Base-by-base conservation (phyloP, 2,797 vertebrate genomes). In the Muscicapa striata region DNA sequence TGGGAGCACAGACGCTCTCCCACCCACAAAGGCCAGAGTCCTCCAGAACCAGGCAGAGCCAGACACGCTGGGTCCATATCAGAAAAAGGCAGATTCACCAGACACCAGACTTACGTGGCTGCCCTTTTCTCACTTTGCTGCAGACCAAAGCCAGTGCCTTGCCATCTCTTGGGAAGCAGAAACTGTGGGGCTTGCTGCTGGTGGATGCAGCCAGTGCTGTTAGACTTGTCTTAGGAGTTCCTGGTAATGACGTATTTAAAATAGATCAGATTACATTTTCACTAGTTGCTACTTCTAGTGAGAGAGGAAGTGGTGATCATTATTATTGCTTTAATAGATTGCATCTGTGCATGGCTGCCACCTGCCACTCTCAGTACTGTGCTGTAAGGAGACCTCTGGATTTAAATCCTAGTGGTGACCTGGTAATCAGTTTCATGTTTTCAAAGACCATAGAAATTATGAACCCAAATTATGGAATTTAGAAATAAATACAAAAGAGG, bases 381-480 rank as follows among this genome's bases (percentile, higher is more conserved):
- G 1, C 81, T 67, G 21, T 69, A 59, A 67, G 93, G 75, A 78
- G 48, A 90, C 48, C 40, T 19, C 52, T 78, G 55, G 27, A 51
- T 95, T 96, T 69, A 92, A 89, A 89, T 86, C 84, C 75, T 91
- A 26, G 46, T 55, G 51, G 43, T 92, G 82, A 95, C 89, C 91
- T 94, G 90, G 64, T 76, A 82, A 52, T 73, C 43, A 59, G 49
- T 54, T 75, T 45, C 19, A 9, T 23, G 40, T 84, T 94, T 90
- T 76, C 72, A 76, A 76, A 87, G 57, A 48, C 40, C 59, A 16
- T 16, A 48, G 52, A 82, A 89, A 34, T 34, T 41, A 49, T 38
- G 30, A 8, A 63, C 32, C 15, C 27, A 57, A 67, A 73, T 69
- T 34, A 32, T 20, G 23, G 21, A 24, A 57, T 84, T 91, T 81